Conservation (phyloP, 2,888 invertebrate genomes). For the Xestia rhomboidea region DNA sequence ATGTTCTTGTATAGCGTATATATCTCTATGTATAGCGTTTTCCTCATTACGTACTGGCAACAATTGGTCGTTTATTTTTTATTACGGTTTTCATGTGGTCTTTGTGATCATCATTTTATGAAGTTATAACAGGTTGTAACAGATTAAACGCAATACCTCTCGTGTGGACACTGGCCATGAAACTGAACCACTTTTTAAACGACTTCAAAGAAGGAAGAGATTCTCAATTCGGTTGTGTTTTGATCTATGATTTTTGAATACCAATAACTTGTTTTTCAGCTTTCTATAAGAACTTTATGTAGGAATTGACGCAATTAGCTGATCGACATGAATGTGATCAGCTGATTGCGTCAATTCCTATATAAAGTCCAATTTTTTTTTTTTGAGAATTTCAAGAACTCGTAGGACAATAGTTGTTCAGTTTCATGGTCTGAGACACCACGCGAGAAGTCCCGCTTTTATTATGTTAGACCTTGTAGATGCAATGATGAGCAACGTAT, state of each 20-base stretch:
- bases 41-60: constrained; percentile 38
- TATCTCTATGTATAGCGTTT: constrained; percentile 30
- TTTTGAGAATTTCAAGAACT: not conserved
- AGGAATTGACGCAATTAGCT: too few species aligned
- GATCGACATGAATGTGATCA: too few species aligned
- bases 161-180: not conserved
- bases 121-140: not conserved
- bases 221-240: too few species aligned
- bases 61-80: constrained; percentile 28
- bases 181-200: too few species aligned
- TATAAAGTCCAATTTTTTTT: not conserved
- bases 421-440: not conserved
- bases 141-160: not conserved
- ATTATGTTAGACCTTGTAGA: not conserved
- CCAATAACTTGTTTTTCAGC: not conserved
- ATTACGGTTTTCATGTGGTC: not conserved
- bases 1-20: constrained; percentile 8
- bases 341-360: not conserved
- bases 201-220: too few species aligned
- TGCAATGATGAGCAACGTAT: not conserved
- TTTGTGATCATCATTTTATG: not conserved
- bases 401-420: not conserved
- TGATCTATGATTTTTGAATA: too few species aligned
- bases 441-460: not conserved
- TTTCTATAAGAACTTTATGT: too few species aligned